Evolutionary conservation across 2,113 vertebrate species (phyloP).

Genomic region (Sphaerodactylus townsendi): DNA sequence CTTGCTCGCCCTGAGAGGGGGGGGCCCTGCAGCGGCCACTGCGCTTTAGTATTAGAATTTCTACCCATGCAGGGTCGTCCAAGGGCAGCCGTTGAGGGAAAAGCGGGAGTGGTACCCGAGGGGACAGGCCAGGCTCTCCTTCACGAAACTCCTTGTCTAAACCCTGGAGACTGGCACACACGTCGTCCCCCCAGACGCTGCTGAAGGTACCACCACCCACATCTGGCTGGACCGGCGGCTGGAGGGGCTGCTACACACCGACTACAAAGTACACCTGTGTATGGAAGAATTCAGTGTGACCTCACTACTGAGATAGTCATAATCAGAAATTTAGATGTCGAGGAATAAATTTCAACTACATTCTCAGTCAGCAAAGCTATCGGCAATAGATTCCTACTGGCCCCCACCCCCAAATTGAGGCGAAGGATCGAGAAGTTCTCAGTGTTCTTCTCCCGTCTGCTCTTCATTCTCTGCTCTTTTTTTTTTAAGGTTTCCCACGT

Average conservation of each 20-base stretch:
- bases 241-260: slow-evolving; percentile 77
- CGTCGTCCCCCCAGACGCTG: not conserved
- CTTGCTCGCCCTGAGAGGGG: slow-evolving; percentile 68
- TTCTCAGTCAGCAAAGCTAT: slow-evolving; percentile 85
- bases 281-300: slow-evolving; percentile 80
- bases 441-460: slow-evolving; percentile 77
- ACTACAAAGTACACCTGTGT: slow-evolving; percentile 74
- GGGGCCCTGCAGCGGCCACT: slow-evolving; percentile 56
- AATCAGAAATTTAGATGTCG: slow-evolving; percentile 73
- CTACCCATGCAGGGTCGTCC: slow-evolving; percentile 54
- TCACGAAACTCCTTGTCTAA: slow-evolving; percentile 57
- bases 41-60: slow-evolving; percentile 64
- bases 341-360: slow-evolving; percentile 78
- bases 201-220: slow-evolving; percentile 56
- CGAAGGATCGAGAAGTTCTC: slow-evolving; percentile 77
- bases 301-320: slow-evolving; percentile 77
- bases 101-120: slow-evolving; percentile 55
- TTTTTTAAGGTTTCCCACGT: slow-evolving; percentile 68
- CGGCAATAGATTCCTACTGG: slow-evolving; percentile 79
- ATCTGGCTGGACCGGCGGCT: slow-evolving; percentile 65
- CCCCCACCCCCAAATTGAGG: slow-evolving; percentile 70
- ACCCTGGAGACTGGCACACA: slow-evolving; percentile 55
- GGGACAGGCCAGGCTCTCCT: slow-evolving; percentile 64
- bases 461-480: slow-evolving; percentile 72
- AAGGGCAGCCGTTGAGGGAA: slow-evolving; percentile 57